Evolutionary conservation across 2,797 vertebrate species (phyloP).

Genomic region (Lepus oiostolus): DNA sequence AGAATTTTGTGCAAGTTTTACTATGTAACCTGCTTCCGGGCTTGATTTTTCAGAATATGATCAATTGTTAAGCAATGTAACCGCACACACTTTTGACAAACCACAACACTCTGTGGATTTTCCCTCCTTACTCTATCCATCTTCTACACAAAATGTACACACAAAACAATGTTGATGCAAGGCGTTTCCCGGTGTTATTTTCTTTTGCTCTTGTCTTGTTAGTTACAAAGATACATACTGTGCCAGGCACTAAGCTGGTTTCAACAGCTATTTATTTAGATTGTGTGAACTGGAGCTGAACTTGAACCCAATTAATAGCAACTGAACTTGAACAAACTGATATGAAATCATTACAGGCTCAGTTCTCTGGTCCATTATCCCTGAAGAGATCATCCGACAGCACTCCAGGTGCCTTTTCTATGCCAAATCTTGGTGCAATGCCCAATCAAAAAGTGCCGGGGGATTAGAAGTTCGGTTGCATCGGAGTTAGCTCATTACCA

Average conservation of each 20-base stretch:
- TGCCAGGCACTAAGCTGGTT: slow-evolving; percentile 81
- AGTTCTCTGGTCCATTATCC: slow-evolving; percentile 86
- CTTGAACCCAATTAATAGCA: slow-evolving; percentile 87
- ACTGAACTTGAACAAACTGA: slow-evolving; percentile 87
- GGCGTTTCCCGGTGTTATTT: slow-evolving; percentile 51
- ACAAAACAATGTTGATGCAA: slow-evolving; percentile 59
- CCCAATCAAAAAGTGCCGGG: slow-evolving; percentile 82
- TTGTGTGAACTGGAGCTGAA: slow-evolving; percentile 86
- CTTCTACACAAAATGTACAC: background rate
- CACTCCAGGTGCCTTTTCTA: slow-evolving; percentile 86
- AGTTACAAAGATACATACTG: slow-evolving; percentile 79
- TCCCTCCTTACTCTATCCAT: background rate
- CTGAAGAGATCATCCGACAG: slow-evolving; percentile 85
- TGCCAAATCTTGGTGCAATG: slow-evolving; percentile 83
- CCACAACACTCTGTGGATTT: background rate
- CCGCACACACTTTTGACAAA: background rate
- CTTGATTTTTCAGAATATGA: background rate
- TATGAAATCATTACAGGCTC: slow-evolving; percentile 87
- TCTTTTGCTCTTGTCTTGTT: slow-evolving; percentile 77
- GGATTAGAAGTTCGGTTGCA: slow-evolving; percentile 84
- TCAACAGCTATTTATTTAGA: slow-evolving; percentile 86
- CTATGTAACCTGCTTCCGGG: background rate
- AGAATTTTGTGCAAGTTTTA: slow-evolving; percentile 2
- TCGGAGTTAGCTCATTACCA: slow-evolving; percentile 85
- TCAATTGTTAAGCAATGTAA: slow-evolving; percentile 27